Evolutionary conservation across 2,888 invertebrate species (phyloP).

Genomic region (Rotaria magnacalcarata): DNA sequence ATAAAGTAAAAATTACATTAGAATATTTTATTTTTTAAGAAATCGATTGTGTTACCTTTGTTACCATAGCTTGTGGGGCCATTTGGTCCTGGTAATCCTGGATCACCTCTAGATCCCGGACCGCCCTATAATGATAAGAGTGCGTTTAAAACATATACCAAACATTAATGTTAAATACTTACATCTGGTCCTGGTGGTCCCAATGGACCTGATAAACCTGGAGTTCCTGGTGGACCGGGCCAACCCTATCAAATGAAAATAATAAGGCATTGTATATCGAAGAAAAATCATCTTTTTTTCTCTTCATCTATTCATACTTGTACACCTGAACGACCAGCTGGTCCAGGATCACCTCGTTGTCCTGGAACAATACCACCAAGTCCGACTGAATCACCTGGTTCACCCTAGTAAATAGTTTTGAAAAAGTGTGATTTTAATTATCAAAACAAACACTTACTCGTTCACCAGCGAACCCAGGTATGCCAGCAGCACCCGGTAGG

Average conservation of each 20-base stretch:
- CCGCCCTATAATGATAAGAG: slow-evolving; percentile 42
- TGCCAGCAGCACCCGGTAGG: background rate
- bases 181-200: slow-evolving; percentile 36
- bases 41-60: background rate
- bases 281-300: background rate
- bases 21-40: background rate
- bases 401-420: background rate
- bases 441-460: background rate
- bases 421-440: background rate
- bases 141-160: slow-evolving; percentile 40
- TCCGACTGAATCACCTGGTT: background rate
- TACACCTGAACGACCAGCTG: background rate
- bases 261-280: background rate
- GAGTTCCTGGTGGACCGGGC: slow-evolving; percentile 35
- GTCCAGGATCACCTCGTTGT: background rate
- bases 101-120: slow-evolving; percentile 42
- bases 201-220: slow-evolving; percentile 46
- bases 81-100: slow-evolving; percentile 46
- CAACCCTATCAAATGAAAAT: background rate
- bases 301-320: background rate
- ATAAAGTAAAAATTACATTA: background rate
- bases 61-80: slow-evolving; percentile 45
- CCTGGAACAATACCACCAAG: background rate
- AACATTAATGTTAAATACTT: background rate
- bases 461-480: background rate